Evolutionary conservation across 2,113 vertebrate genomes (phyloP).

Genomic region (Dipodomys spectabilis): DNA sequence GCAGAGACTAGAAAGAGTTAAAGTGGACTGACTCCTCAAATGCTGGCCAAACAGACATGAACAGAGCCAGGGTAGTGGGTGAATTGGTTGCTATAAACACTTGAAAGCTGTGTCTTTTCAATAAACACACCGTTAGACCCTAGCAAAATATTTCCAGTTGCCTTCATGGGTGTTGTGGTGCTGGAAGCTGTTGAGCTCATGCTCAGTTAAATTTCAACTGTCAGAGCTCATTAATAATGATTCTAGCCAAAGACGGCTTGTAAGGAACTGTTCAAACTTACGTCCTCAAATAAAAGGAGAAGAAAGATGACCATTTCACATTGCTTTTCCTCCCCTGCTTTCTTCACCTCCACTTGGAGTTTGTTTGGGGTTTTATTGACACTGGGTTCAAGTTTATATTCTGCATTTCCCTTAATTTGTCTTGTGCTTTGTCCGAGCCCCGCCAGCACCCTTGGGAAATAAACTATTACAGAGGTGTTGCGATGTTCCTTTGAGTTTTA

Average conservation of each 20-base stretch:
- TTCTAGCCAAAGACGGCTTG: slow-evolving; percentile 86
- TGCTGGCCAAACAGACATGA: slow-evolving; percentile 78
- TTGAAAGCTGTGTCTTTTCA: slow-evolving; percentile 82
- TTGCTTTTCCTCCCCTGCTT: slow-evolving; percentile 80
- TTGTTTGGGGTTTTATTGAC: slow-evolving; percentile 76
- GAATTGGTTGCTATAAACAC: slow-evolving; percentile 81
- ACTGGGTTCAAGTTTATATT: slow-evolving; percentile 69
- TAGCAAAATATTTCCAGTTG: slow-evolving; percentile 84
- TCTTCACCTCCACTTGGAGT: slow-evolving; percentile 79
- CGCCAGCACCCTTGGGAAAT: slow-evolving; percentile 26
- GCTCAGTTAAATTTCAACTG: slow-evolving; percentile 86
- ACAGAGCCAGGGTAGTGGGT: slow-evolving; percentile 78
- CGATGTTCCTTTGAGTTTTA: slow-evolving; percentile 77
- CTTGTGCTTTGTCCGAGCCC: slow-evolving; percentile 43
- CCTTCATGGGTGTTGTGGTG: slow-evolving; percentile 86
- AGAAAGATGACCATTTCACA: slow-evolving; percentile 80
- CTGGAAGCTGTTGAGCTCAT: slow-evolving; percentile 85
- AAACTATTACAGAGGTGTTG: slow-evolving; percentile 79
- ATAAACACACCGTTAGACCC: slow-evolving; percentile 78
- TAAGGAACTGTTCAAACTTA: slow-evolving; percentile 82
- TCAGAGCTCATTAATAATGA: slow-evolving; percentile 87
- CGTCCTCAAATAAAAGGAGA: slow-evolving; percentile 87
- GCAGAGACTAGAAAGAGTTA: slow-evolving; percentile 38
- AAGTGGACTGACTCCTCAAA: slow-evolving; percentile 47
- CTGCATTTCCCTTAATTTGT: slow-evolving; percentile 78